phyloP scores from a whole-genome alignment of 2,888 invertebrate genomes.

The Phaonia tiefii region DNA sequence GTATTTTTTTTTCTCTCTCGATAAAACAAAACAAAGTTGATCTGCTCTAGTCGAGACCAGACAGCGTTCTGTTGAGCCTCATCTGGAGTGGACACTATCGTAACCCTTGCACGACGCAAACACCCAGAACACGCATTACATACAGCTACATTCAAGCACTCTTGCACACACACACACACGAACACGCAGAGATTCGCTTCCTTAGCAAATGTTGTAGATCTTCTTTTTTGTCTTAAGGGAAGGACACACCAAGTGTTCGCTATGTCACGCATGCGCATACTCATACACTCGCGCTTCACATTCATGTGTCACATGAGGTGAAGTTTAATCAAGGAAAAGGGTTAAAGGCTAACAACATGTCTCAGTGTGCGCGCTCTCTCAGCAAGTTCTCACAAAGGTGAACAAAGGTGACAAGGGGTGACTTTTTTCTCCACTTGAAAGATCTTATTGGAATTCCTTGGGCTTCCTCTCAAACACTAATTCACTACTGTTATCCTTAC shows the following conservation, averaged over 20 bases:
- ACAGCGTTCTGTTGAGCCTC: slow-evolving; percentile 78
- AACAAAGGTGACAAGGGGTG: slow-evolving; percentile 46
- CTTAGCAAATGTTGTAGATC: slow-evolving; percentile 68
- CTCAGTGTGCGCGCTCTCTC: slow-evolving; percentile 21
- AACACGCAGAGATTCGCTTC: slow-evolving; percentile 6
- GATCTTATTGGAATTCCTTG: slow-evolving; percentile 55
- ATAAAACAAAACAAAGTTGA: slow-evolving; percentile 11
- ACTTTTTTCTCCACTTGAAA: not conserved
- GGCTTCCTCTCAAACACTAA: not conserved
- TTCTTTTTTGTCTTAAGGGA: slow-evolving; percentile 66
- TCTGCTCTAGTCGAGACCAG: slow-evolving; percentile 80
- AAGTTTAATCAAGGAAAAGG: slow-evolving; percentile 40
- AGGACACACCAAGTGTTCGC: slow-evolving; percentile 69
- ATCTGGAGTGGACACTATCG: slow-evolving; percentile 71
- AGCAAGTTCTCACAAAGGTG: not conserved
- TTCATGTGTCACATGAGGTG: not conserved
- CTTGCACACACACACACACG: slow-evolving; percentile 31
- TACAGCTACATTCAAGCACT: not conserved
- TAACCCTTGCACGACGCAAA: slow-evolving; percentile 71
- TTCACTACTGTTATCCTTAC: not conserved
- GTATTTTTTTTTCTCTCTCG: slow-evolving; percentile 34
- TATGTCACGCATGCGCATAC: slow-evolving; percentile 63
- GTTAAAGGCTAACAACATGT: slow-evolving; percentile 46
- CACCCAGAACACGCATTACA: slow-evolving; percentile 5
- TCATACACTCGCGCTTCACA: not conserved